Evolutionary conservation across 1,140 invertebrate genomes (phyloP).

Genomic region (Ceratoteleas bidentatus): DNA sequence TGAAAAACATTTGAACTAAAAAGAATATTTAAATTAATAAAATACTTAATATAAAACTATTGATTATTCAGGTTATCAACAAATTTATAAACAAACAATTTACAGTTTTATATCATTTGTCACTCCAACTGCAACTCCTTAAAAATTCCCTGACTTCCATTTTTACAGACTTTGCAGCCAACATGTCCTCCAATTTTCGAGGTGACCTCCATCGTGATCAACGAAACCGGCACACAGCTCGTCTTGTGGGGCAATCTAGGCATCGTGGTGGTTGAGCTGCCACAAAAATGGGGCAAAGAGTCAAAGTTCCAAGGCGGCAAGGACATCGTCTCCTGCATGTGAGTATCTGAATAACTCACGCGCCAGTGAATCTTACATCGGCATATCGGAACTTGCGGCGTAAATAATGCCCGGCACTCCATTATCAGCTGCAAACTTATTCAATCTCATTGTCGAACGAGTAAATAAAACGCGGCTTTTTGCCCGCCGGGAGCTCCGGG

Average conservation of each 20-base stretch:
- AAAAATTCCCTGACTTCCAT: too few relatives aligned
- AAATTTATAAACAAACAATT: too few relatives aligned
- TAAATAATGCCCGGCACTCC: conserved; percentile 14
- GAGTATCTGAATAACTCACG: conserved; percentile 66
- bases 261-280: conserved; percentile 77
- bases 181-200: conserved; percentile 80
- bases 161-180: conserved; percentile 75
- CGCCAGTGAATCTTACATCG: conserved; percentile 14
- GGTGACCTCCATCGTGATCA: conserved; percentile 78
- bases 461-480: conserved; percentile 54
- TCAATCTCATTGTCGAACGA: conserved; percentile 57
- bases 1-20: too few relatives aligned
- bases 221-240: conserved; percentile 78
- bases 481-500: conserved; percentile 39
- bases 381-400: conserved; percentile 24
- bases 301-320: conserved; percentile 76
- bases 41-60: too few relatives aligned
- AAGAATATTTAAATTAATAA: too few relatives aligned
- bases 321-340: conserved; percentile 75
- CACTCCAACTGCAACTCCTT: too few relatives aligned
- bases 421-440: conserved; percentile 49
- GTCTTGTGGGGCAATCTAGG: conserved; percentile 78
- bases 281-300: conserved; percentile 80
- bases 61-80: too few relatives aligned
- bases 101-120: too few relatives aligned